A percentile compares a stretch with the other conserved stretches of the same genome.
Evolutionary conservation across 2,113 vertebrate genomes (phyloP).

Genomic region (Cyanocitta stelleri): DNA sequence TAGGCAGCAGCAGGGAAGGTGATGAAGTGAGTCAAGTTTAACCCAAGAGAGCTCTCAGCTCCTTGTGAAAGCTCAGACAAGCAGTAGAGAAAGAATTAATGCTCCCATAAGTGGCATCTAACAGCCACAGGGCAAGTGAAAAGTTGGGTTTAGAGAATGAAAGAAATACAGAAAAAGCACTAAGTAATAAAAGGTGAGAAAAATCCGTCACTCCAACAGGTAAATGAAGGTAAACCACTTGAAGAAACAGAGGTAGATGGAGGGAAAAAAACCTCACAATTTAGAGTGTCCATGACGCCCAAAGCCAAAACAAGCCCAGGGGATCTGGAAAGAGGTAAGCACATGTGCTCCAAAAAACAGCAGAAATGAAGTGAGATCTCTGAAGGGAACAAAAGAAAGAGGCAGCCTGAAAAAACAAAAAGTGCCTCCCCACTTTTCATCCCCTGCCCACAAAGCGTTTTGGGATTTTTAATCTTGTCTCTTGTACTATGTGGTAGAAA

Average conservation of each 20-base stretch:
- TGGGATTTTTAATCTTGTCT: background rate
- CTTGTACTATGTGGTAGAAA: accelerated
- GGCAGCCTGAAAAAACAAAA: background rate
- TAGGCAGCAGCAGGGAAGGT: background rate
- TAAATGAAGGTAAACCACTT: background rate
- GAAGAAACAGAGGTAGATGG: background rate
- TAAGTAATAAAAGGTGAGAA: background rate
- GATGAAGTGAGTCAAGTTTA: background rate
- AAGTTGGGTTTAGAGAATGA: background rate
- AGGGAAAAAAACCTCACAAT: accelerated
- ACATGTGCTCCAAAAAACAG: accelerated
- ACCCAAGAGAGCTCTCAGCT: background rate
- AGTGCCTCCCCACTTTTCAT: background rate
- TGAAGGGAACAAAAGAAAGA: background rate
- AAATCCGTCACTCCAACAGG: background rate
- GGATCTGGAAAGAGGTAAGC: background rate
- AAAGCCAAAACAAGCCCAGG: background rate
- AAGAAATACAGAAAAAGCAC: background rate
- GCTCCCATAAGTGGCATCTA: no score
- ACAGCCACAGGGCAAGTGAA: background rate
- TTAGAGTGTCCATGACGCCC: background rate
- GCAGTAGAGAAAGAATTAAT: background rate
- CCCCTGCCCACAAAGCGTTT: background rate
- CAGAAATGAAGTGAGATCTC: background rate
- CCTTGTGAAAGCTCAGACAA: background rate